Percentiles rank a stretch among this genome's conserved stretches.
Evolutionary conservation across 2,113 vertebrate species (phyloP).

Genomic region (Scortum barcoo): DNA sequence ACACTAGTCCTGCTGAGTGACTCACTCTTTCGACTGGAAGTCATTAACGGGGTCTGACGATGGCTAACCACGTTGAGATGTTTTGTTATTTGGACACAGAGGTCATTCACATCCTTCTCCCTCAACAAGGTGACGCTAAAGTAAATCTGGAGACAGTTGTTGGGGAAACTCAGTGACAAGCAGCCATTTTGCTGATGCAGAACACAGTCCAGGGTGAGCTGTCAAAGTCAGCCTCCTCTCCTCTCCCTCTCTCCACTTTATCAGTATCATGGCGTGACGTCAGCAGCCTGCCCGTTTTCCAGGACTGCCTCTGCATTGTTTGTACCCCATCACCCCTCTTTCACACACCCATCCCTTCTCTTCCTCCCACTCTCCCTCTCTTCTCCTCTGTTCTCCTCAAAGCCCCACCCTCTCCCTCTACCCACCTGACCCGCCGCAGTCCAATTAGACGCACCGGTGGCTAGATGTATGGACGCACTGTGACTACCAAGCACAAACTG

Average conservation of each 20-base stretch:
- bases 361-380: background rate
- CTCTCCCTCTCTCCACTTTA: constrained; percentile 18
- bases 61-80: background rate
- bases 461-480: constrained; percentile 73
- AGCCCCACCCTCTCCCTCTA: constrained; percentile 66
- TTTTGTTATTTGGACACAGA: background rate
- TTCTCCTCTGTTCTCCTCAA: constrained; percentile 27
- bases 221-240: constrained; percentile 65
- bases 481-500: constrained; percentile 83
- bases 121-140: constrained; percentile 12
- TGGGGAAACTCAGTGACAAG: constrained; percentile 10
- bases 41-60: background rate
- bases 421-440: constrained; percentile 78
- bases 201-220: constrained; percentile 40
- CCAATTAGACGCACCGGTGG: constrained; percentile 76
- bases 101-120: background rate
- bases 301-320: constrained; percentile 71
- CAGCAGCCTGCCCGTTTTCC: constrained; percentile 65
- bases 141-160: background rate
- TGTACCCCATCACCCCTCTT: constrained; percentile 67
- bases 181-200: constrained; percentile 73
- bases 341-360: constrained; percentile 3
- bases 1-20: background rate
- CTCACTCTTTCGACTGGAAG: background rate
- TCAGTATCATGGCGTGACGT: constrained; percentile 62